These are phyloP conservation scores for Brachyptera putata DNA, from an alignment of 2,888 invertebrate genomes.

Conservation along the genomic window DNA sequence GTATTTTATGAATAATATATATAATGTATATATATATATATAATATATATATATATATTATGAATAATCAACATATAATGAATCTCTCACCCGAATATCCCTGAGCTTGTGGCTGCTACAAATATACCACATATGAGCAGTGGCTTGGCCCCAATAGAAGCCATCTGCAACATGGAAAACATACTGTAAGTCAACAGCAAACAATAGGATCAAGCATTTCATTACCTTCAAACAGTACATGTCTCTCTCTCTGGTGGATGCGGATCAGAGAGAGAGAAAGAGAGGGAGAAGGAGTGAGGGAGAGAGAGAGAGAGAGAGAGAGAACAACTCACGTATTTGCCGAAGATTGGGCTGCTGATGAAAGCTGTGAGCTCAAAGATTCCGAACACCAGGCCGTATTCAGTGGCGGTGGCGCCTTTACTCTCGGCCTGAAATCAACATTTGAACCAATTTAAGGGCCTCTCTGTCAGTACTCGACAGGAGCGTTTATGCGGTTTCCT, in stretches of 20 bases:
- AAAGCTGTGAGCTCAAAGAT: slow-evolving; percentile 46
- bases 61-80: too few species aligned
- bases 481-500: too few species aligned
- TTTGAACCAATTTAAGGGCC: too few species aligned
- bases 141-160: slow-evolving; percentile 45
- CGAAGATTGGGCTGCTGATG: slow-evolving; percentile 44
- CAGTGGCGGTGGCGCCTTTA: slow-evolving; percentile 47
- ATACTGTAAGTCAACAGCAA: not conserved
- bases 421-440: slow-evolving; percentile 42
- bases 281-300: not conserved
- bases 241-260: not conserved
- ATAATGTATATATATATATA: too few species aligned
- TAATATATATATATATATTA: too few species aligned
- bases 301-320: not conserved
- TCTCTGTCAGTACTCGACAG: too few species aligned
- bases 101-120: slow-evolving; percentile 46
- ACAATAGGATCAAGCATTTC: not conserved
- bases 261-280: too few species aligned
- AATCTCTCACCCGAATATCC: slow-evolving; percentile 49
- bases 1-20: too few species aligned
- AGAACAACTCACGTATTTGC: slow-evolving; percentile 44
- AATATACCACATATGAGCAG: slow-evolving; percentile 47
- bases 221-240: not conserved
- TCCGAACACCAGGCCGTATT: slow-evolving; percentile 51
- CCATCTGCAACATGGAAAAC: slow-evolving; percentile 42